Evolutionary conservation across 2,797 vertebrate species (phyloP), one percentile per base, ranked within the genome.

Genomic region (Danio albolineatus): DNA sequence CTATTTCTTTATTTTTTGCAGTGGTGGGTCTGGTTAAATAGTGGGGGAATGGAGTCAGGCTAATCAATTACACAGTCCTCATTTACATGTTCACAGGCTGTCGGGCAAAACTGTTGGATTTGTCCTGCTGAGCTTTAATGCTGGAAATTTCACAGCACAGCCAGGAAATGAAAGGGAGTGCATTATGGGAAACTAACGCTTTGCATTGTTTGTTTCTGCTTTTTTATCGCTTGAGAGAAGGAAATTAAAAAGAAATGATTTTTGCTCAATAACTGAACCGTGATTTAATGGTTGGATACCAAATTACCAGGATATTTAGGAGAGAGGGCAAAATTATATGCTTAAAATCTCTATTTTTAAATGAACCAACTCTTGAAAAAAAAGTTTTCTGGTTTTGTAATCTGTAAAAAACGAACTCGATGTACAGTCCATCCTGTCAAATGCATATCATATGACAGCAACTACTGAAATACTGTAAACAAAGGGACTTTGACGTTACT

Each of bases 21-120:
- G 28, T 28, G 28, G 56, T 43, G 53, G 51, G 51, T 84, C 65
- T 12, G 12, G 5, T 59, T 46, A 64, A 72, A 66, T 41, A 43
- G 8, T 72, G 53, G 46, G 21, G 65, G 78, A 65, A 41, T 53
- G 69, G 73, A 82, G 57, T 61, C 69, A 54, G 54, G 77, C 78
- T 66, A 73, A 83, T 86, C 72, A 83, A 83, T 83, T 81, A 81
- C 80, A 48, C 70, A 36, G 80, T 67, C n/a, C 73, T 67, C 69
- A 21, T 86, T 86, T 69, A 53, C 57, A 53, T 59, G 13, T 78
- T 73, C 74, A 78, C 74, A 73, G 71, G 66, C 78, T 75, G 78
- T 84, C 74, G 38, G 46, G 62, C 76, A 79, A 77, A 82, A 73
- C 67, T 80, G 74, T 73, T 78, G 84, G 76, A 65, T 74, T 84